Evolutionary conservation across 2,113 vertebrate genomes (phyloP), one percentile per base, ranked within the genome.

Genomic region (Romanogobio albipinnatus): DNA sequence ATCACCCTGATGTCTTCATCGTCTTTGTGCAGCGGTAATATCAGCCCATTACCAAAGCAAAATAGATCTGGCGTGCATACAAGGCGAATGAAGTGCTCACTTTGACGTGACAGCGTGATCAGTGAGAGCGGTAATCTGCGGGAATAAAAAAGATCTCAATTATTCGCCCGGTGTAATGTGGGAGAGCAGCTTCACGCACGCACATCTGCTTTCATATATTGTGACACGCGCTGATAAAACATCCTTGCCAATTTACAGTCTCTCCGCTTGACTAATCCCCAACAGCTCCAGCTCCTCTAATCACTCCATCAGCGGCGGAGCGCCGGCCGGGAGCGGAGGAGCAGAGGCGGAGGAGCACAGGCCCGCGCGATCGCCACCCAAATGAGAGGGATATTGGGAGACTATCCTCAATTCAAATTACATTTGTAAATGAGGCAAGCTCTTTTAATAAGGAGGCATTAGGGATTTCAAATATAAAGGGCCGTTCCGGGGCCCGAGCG

Each of bases 171-270:
- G 95, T 82, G 93, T 96, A 96, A 96, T 96, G 95, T 94, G 96
- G 95, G 95, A 93, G 95, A 96, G 95, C 96, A 96, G 95, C 94
- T 95, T 91, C 83, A 91, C 94, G 95, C 94, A 94, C 64, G 82
- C 96, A 95, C 94, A 93, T 96, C 95, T 93, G 95, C 95, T 95
- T 92, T 96, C 93, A 93, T 95, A 94, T 91, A 95, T 94, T 90
- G 94, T 93, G 95, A 96, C 95, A 95, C 94, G 94, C 93, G 91
- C 95, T 96, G 96, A 97, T 98, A 96, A 97, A 96, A 97, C 96
- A 97, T 96, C 96, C 95, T 94, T 96, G 96, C 96, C 96, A 97
- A 97, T 98, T 97, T 96, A 96, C 92, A 90, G 92, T 95, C 94
- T 95, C 95, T 94, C 95, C 96, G 96, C 96, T 95, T 97, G 96